Percentiles rank a stretch among this genome's conserved stretches.
Evolutionary conservation across 2,888 invertebrate genomes (phyloP).

Genomic region (Archips crataeganus): DNA sequence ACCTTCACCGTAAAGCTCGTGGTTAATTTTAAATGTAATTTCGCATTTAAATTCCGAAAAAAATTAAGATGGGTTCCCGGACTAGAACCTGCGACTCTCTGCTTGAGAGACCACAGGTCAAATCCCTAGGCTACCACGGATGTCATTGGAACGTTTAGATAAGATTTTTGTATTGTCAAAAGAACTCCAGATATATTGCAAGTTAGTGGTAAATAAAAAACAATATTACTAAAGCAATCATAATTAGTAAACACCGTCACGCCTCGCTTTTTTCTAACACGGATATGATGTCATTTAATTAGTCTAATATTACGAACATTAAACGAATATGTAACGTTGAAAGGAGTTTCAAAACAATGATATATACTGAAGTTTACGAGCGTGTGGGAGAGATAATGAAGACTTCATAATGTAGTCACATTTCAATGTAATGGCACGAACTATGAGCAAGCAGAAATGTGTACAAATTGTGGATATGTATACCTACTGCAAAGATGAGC

Average conservation of each 20-base stretch:
- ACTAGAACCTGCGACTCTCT: no score
- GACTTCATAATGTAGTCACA: not conserved
- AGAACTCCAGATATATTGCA: no score
- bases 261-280: constrained; percentile 20
- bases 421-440: not conserved
- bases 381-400: constrained; percentile 1
- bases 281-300: constrained; percentile 37
- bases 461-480: not conserved
- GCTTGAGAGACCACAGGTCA: no score
- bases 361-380: not conserved
- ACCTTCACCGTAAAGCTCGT: no score
- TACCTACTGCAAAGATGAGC: no score
- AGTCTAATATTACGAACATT: constrained; percentile 12
- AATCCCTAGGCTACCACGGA: no score
- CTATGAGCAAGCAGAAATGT: not conserved
- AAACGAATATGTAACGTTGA: constrained; percentile 15
- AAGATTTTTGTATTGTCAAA: no score
- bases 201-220: no score
- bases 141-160: no score
- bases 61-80: no score
- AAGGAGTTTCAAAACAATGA: constrained; percentile 15
- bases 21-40: no score
- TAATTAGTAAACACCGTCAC: constrained; percentile 16
- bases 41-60: no score
- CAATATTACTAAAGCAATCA: constrained; percentile 1